These are phyloP conservation scores for Hirtodrosophila cameraria DNA, from an alignment of 2,888 invertebrate genomes.

Conservation along the genomic window DNA sequence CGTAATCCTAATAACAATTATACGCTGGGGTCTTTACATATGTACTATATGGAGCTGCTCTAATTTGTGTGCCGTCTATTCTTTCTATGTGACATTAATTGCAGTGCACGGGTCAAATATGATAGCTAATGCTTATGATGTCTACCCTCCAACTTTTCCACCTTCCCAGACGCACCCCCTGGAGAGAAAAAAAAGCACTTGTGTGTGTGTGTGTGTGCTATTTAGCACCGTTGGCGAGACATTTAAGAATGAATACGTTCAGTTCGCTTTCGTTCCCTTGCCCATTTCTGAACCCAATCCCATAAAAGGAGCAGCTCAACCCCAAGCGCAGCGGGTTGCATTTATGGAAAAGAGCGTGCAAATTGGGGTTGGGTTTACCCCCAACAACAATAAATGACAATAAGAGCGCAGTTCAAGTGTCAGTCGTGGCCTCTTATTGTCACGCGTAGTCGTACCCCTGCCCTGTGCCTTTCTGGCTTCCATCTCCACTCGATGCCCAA, in stretches of 20 bases:
- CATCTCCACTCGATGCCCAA: constrained; percentile 64
- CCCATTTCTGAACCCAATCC: constrained; percentile 27
- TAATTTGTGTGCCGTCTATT: constrained; percentile 68
- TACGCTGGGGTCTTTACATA: constrained; percentile 22
- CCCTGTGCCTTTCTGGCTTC: constrained; percentile 1
- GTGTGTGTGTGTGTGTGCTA: constrained; percentile 64
- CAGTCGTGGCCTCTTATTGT: constrained; percentile 79
- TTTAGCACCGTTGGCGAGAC: constrained; percentile 74
- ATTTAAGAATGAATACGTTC: constrained; percentile 50
- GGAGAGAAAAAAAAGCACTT: constrained; percentile 58
- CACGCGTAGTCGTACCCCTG: constrained; percentile 65
- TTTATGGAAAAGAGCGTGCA: constrained; percentile 75
- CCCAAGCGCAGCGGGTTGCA: constrained; percentile 57
- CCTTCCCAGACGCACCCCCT: constrained; percentile 41
- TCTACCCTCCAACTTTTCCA: not conserved
- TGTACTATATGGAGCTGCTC: constrained; percentile 24
- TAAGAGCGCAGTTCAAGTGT: constrained; percentile 79
- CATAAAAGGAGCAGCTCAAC: constrained; percentile 27
- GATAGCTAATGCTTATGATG: constrained; percentile 55
- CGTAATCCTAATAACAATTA: constrained; percentile 57
- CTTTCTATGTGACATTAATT: constrained; percentile 71
- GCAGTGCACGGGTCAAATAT: constrained; percentile 74
- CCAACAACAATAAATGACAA: constrained; percentile 75
- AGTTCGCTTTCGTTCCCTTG: constrained; percentile 6
- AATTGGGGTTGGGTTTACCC: constrained; percentile 68